Evolutionary conservation across 2,888 invertebrate species (phyloP), one percentile per base, ranked within the genome.

Genomic region (Colostygia pectinataria): DNA sequence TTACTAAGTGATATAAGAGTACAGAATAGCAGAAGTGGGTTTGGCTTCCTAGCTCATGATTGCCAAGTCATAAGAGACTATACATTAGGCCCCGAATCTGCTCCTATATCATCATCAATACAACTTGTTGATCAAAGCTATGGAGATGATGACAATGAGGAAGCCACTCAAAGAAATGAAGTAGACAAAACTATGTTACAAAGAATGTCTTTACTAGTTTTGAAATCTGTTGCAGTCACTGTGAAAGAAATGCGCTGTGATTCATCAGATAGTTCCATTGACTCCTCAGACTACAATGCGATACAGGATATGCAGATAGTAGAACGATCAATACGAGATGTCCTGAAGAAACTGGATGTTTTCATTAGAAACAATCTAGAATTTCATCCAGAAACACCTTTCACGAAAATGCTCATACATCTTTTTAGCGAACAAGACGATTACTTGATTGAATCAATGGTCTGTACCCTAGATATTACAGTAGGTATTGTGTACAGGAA

Each of bases 371-470:
- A 93, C 53, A 92, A 94, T 47, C 85, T 96, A 60, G 95, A 96
- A 55, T 97, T 95, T 73, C 96, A 97, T 82, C 97, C 97, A 0
- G 96, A 96, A 76, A 95, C 96, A 57, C 94, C 95, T 12, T 93
- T 97, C 61, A 96, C 96, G 0, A 96, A 97, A 83, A 95, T 97
- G 92, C 91, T 97, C 39, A 95, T 97, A 49, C 95, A 96, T 77
- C 86, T 97, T 47, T 97, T 97, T 70, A 95, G 95, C 65, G 97
- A 97, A 80, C 97, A 97, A 77, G 97, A 97, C 72, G 97, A 97
- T 80, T 96, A 96, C 68, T 85, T 97, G 63, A 95, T 97, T 49
- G 97, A 97, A 87, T 95, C 96, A 2, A 97, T 97, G 97, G 95
- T 97, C 4, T 97, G 97, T 77, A 96, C 96, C 25, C 82, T 97